Percentiles rank a stretch among this genome's conserved stretches.
Conservation (phyloP, 2,888 invertebrate species). For the Pammene aurita region DNA sequence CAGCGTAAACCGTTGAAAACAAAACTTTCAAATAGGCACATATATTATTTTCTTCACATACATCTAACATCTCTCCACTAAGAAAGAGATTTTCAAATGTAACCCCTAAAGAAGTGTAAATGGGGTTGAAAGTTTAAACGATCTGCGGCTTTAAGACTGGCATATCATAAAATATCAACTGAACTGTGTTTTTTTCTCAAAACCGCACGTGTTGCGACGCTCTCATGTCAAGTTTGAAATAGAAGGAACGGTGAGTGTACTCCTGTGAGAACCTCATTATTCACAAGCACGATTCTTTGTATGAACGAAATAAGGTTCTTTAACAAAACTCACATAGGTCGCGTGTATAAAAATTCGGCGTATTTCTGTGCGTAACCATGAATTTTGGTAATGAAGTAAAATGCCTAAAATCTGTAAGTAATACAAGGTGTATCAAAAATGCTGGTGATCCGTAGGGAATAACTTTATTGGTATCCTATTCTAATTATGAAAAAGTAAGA, state of each 20-base stretch:
- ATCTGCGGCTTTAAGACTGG: no score
- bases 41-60: no score
- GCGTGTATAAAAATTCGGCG: conserved; percentile 35
- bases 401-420: neutral
- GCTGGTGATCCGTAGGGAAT: no score
- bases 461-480: no score
- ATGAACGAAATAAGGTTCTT: conserved; percentile 79
- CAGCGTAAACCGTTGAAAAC: no score
- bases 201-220: conserved; percentile 55
- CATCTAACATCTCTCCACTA: no score
- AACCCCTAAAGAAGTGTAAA: no score
- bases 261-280: conserved; percentile 77
- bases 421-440: no score
- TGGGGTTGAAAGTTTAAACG: no score
- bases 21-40: no score
- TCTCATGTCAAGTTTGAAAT: conserved; percentile 73
- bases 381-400: conserved; percentile 12
- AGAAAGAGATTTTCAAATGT: neutral
- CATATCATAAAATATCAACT: conserved; percentile 25
- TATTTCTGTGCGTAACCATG: conserved; percentile 9
- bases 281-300: conserved; percentile 80
- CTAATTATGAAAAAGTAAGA: no score
- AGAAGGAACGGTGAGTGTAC: conserved; percentile 67
- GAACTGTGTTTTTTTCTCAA: conserved; percentile 44
- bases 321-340: conserved; percentile 75